Evolutionary conservation across 2,797 vertebrate species (phyloP).

Genomic region (Parambassis ranga): DNA sequence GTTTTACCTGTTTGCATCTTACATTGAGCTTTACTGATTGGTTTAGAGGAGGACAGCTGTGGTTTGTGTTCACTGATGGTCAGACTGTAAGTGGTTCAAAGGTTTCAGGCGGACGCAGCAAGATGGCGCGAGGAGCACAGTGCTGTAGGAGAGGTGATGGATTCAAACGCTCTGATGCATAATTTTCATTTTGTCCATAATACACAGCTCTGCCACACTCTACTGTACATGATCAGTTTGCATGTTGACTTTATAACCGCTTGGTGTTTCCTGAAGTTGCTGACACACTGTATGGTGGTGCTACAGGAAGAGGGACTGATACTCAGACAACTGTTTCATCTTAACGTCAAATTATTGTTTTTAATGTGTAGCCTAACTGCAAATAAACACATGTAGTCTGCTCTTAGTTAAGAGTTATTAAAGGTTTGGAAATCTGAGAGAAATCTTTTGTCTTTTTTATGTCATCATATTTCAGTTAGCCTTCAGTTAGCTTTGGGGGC

Average conservation of each 20-base stretch:
- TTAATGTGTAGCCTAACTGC: slow-evolving; percentile 55
- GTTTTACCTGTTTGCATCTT: slow-evolving; percentile 10
- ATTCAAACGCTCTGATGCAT: slow-evolving; percentile 9
- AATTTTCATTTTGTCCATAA: slow-evolving; percentile 1
- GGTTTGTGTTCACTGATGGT: slow-evolving; percentile 40
- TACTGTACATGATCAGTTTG: slow-evolving; percentile 31
- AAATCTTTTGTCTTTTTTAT: background rate
- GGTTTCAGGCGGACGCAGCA: slow-evolving; percentile 6
- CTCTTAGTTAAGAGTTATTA: slow-evolving; percentile 24
- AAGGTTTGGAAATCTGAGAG: slow-evolving; percentile 25
- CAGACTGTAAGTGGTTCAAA: slow-evolving; percentile 57
- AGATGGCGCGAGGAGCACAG: slow-evolving; percentile 14
- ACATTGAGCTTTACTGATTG: slow-evolving; percentile 21
- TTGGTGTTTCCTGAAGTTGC: slow-evolving; percentile 32
- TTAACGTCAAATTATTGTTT: slow-evolving; percentile 34
- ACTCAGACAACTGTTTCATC: slow-evolving; percentile 39
- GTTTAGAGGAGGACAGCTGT: background rate
- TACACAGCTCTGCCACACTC: slow-evolving; percentile 17
- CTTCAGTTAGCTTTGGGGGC: no score
- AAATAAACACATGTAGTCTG: slow-evolving; percentile 63
- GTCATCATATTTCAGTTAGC: no score
- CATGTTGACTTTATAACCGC: slow-evolving; percentile 28
- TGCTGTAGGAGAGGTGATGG: slow-evolving; percentile 2
- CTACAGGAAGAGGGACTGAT: slow-evolving; percentile 38
- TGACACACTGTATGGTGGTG: slow-evolving; percentile 41